Conservation (phyloP, 2,888 invertebrate species). For the Octodonta nipae region DNA sequence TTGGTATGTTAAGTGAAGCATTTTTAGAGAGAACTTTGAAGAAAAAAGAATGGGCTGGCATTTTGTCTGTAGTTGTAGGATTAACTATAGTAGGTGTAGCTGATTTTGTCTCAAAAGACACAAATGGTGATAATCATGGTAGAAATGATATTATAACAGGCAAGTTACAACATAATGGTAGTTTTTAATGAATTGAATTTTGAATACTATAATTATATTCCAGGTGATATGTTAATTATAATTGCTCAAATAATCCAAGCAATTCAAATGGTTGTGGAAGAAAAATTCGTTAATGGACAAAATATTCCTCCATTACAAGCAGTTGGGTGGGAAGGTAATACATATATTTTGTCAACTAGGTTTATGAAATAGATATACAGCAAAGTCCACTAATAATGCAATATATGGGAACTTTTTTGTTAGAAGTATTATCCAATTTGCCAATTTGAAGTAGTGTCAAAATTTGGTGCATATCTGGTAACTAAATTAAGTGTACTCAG, state of each 20-base stretch:
- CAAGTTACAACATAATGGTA: too few species aligned
- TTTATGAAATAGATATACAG: too few species aligned
- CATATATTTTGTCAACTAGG: too few species aligned
- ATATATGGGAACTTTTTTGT: too few species aligned
- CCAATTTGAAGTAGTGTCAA: too few species aligned
- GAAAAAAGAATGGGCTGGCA: conserved; percentile 62
- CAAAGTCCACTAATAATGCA: too few species aligned
- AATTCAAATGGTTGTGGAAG: conserved; percentile 88
- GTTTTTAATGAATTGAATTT: too few species aligned
- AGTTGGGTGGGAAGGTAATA: conserved; percentile 83
- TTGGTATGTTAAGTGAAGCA: conserved; percentile 72
- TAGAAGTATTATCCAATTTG: too few species aligned
- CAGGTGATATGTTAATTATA: conserved; percentile 56
- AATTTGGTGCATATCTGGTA: too few species aligned
- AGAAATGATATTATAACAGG: conserved; percentile 64
- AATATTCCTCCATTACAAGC: conserved; percentile 84
- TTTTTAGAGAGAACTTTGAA: conserved; percentile 57
- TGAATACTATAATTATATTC: conserved; percentile 4
- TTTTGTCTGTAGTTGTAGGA: conserved; percentile 56
- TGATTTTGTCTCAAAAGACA: conserved; percentile 45
- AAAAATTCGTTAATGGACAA: conserved; percentile 70
- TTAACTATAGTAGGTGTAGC: conserved; percentile 59
- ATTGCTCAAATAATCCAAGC: conserved; percentile 71
- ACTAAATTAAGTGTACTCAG: too few species aligned
- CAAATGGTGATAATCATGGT: conserved; percentile 35